These are phyloP conservation scores for Brachypalpus laphriformis DNA, from an alignment of 2,888 invertebrate species.

Conservation along the genomic window DNA sequence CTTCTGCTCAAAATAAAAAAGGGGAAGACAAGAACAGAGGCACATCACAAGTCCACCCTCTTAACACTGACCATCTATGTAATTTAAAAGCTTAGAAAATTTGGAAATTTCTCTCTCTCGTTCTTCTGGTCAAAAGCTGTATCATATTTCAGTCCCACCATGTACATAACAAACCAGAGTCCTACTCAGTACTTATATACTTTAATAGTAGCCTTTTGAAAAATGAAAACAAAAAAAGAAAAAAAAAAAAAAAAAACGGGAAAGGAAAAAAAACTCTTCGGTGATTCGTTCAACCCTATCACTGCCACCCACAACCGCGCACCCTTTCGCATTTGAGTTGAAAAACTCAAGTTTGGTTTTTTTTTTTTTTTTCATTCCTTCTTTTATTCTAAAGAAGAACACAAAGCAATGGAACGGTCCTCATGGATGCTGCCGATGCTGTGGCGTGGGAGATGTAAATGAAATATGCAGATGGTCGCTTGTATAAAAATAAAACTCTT, in stretches of 20 bases:
- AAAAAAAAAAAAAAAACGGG: conserved; percentile 37
- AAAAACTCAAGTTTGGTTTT: conserved; percentile 72
- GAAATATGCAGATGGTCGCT: conserved; percentile 76
- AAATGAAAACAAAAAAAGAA: conserved; percentile 61
- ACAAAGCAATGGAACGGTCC: conserved; percentile 50
- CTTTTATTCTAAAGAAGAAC: conserved; percentile 66
- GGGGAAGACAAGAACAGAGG: conserved; percentile 63
- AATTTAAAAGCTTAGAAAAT: conserved; percentile 72
- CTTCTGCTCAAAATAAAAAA: conserved; percentile 14
- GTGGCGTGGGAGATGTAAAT: conserved; percentile 76
- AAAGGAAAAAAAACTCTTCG: conserved; percentile 62
- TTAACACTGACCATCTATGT: conserved; percentile 70
- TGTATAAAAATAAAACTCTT: conserved; percentile 73
- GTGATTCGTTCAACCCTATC: conserved; percentile 75
- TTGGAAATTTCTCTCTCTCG: conserved; percentile 40
- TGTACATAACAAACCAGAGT: conserved; percentile 71
- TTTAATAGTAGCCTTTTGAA: conserved; percentile 74
- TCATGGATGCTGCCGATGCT: conserved; percentile 38
- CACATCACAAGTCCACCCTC: conserved; percentile 61
- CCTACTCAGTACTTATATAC: conserved; percentile 70
- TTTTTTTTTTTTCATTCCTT: conserved; percentile 50
- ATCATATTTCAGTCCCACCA: conserved; percentile 68
- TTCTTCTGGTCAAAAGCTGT: conserved; percentile 72
- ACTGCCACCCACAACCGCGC: conserved; percentile 63
- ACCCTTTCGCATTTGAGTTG: conserved; percentile 70